A percentile compares a stretch with the other conserved stretches of the same genome.
phyloP scores from a whole-genome alignment of 2,113 vertebrate genomes.

The Rhinopomastus cyanomelas region DNA sequence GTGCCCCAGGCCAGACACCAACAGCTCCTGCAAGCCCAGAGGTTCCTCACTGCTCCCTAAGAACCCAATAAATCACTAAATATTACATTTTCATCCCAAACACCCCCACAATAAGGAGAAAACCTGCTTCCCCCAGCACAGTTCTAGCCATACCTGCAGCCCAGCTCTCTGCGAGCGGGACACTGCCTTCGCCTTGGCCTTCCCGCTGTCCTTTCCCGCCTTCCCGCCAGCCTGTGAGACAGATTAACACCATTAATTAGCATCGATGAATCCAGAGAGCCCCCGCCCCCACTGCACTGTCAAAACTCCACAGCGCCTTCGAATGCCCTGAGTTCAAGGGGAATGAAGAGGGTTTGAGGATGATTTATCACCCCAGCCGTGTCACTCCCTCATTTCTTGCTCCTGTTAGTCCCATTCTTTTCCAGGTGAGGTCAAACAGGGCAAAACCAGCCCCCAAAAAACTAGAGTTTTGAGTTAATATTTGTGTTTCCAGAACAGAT shows the following conservation, averaged over 20 bases:
- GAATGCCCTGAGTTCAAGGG: neutral
- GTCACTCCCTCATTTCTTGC: neutral
- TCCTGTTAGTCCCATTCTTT: neutral
- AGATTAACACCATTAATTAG: neutral
- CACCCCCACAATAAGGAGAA: no score
- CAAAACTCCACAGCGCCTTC: neutral
- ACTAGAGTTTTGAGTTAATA: no score
- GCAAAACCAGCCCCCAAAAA: neutral
- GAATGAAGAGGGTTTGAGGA: neutral
- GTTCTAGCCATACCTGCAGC: conserved; percentile 82
- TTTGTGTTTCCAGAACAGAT: no score
- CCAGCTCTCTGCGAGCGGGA: conserved; percentile 97
- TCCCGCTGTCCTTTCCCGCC: conserved; percentile 97
- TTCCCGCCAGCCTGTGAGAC: conserved; percentile 91
- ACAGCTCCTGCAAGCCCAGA: no score
- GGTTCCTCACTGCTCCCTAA: accelerated
- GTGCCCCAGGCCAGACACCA: neutral
- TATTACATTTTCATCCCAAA: accelerated
- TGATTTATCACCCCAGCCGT: accelerated
- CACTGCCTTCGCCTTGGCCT: conserved; percentile 97
- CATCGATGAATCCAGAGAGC: neutral
- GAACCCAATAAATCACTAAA: neutral
- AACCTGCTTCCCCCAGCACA: no score
- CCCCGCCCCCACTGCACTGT: neutral
- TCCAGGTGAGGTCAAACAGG: neutral